These are phyloP conservation scores for Pegea sp. DNA, from an alignment of 23 tunicate species.

Conservation along the genomic window DNA sequence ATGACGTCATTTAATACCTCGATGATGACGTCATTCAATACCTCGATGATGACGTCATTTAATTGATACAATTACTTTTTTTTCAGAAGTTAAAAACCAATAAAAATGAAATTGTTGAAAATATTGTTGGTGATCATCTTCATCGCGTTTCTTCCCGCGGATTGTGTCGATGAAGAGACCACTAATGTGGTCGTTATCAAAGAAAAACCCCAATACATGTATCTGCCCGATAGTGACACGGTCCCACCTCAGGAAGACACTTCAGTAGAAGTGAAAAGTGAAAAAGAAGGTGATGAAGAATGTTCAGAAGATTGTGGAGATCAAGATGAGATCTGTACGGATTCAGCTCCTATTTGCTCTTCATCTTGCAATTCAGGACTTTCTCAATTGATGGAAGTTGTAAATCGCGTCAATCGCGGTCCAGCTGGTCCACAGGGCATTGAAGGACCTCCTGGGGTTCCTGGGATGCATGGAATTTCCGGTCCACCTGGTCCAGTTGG, in stretches of 20 bases:
- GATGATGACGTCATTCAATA: too few species aligned
- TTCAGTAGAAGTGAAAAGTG: slow-evolving; percentile 1
- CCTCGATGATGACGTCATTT: too few species aligned
- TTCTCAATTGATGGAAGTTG: slow-evolving; percentile 11
- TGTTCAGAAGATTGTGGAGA: background rate
- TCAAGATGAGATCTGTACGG: background rate
- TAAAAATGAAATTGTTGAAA: too few species aligned
- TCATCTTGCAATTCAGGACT: slow-evolving; percentile 6
- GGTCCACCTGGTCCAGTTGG: slow-evolving; percentile 95
- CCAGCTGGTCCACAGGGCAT: slow-evolving; percentile 60
- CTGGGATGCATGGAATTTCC: too few species aligned
- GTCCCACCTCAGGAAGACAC: background rate
- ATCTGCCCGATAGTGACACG: background rate
- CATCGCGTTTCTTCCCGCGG: too few species aligned
- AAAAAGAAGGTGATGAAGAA: background rate
- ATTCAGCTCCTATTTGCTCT: slow-evolving; percentile 1
- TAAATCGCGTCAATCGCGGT: slow-evolving; percentile 47
- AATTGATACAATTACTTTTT: too few species aligned
- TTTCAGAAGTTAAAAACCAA: too few species aligned
- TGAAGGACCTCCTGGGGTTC: slow-evolving; percentile 78
- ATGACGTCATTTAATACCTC: too few species aligned
- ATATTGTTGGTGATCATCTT: too few species aligned
- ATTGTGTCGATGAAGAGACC: too few species aligned
- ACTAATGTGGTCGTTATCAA: too few species aligned
- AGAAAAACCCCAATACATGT: too few species aligned